These are phyloP conservation scores for Trematomus bernacchii DNA, from an alignment of 2,797 vertebrate species.

Conservation along the genomic window DNA sequence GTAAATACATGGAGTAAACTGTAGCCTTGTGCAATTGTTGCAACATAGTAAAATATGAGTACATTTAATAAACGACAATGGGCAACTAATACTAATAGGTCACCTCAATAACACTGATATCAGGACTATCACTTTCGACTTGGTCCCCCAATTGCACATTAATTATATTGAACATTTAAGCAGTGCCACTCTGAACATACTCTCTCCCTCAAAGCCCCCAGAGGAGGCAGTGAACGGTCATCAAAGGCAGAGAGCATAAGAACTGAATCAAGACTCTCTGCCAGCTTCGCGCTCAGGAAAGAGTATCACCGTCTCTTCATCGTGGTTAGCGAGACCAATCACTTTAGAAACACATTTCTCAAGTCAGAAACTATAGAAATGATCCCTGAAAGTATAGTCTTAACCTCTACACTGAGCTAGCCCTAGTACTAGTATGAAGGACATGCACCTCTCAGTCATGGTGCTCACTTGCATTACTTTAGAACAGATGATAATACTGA, in stretches of 20 bases:
- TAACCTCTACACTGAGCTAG: fast-evolving
- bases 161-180: too few species aligned
- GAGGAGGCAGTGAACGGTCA: conserved; percentile 61
- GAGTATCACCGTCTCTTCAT: conserved; percentile 67
- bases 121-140: too few species aligned
- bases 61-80: too few species aligned
- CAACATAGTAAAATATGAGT: too few species aligned
- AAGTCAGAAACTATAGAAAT: conserved; percentile 87
- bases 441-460: background rate
- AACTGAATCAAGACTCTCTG: fast-evolving
- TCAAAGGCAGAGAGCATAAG: conserved; percentile 53
- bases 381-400: conserved; percentile 89
- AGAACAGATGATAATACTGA: too few species aligned
- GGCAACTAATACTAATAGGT: too few species aligned
- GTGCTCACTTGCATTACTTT: background rate
- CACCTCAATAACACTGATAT: fast-evolving
- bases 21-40: too few species aligned
- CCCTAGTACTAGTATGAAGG: background rate
- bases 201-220: background rate
- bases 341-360: conserved; percentile 79
- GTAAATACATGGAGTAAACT: too few species aligned
- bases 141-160: too few species aligned
- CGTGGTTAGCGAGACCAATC: conserved; percentile 75
- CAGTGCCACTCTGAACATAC: conserved; percentile 71
- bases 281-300: conserved; percentile 68